Evolutionary conservation across 2,888 invertebrate genomes (phyloP).

Genomic region (Campoplex nolae): DNA sequence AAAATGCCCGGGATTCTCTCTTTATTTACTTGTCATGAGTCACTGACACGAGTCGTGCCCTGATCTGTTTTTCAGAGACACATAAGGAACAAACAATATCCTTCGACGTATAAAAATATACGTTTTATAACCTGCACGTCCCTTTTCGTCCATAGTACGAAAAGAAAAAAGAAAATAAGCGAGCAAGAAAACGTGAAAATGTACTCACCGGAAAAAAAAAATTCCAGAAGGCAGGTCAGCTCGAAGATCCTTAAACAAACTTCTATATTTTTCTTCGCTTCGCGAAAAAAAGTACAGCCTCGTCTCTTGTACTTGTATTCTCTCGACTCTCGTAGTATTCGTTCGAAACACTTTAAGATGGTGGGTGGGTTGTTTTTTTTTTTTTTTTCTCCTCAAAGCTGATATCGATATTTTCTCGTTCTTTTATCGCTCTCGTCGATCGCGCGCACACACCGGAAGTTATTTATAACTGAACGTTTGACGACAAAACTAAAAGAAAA

Average conservation of each 20-base stretch:
- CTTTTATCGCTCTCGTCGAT: constrained; percentile 29
- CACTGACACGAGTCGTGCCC: not conserved
- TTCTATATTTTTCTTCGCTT: not conserved
- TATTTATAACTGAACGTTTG: constrained; percentile 16
- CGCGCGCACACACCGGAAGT: constrained; percentile 31
- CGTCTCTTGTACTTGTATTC: constrained; percentile 26
- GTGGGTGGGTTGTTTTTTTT: constrained; percentile 18
- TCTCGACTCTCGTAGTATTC: constrained; percentile 22
- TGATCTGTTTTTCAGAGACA: not conserved
- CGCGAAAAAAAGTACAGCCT: not conserved
- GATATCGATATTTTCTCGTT: constrained; percentile 34
- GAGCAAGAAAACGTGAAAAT: constrained; percentile 6
- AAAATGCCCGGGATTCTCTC: not conserved
- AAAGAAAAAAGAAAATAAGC: not conserved
- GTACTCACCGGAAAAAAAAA: constrained; percentile 46
- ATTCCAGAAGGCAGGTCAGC: constrained; percentile 29
- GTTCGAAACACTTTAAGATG: not conserved
- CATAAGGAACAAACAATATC: not conserved
- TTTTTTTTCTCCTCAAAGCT: constrained; percentile 1
- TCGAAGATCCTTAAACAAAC: constrained; percentile 28
- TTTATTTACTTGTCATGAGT: constrained; percentile 47
- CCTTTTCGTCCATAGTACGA: not conserved
- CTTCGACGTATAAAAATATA: not conserved
- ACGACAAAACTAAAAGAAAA: constrained; percentile 11
- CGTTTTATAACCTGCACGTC: not conserved